Conservation (phyloP, 1,140 invertebrate species). For the Subanguina moxae region DNA sequence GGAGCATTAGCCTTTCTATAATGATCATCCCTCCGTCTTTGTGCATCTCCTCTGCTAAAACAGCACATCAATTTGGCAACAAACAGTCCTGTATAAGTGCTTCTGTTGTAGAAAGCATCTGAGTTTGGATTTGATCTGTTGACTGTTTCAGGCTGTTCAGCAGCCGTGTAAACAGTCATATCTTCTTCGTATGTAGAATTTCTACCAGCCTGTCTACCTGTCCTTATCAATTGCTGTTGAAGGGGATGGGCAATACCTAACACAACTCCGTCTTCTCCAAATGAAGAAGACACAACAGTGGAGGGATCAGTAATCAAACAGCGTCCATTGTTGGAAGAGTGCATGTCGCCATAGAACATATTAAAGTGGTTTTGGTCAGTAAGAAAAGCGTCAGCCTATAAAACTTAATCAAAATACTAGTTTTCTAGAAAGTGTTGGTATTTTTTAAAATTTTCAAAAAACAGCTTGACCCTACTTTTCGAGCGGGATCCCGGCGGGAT, state of each 20-base stretch:
- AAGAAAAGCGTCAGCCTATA: no score
- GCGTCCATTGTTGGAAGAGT: no score
- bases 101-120: slow-evolving; percentile 3
- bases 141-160: neutral
- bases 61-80: slow-evolving; percentile 22
- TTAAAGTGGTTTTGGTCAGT: no score
- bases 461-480: no score
- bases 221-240: slow-evolving; percentile 1
- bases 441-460: no score
- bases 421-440: no score
- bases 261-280: neutral
- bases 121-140: neutral
- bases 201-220: neutral
- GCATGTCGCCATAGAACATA: no score
- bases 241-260: neutral
- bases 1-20: neutral
- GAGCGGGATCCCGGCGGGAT: no score
- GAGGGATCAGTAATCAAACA: neutral
- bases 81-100: neutral
- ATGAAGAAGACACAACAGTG: neutral
- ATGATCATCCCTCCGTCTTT: slow-evolving; percentile 5
- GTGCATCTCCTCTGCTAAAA: slow-evolving; percentile 8
- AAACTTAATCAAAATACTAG: no score
- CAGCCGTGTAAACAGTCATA: no score
- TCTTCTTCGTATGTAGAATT: neutral